Conservation (phyloP, 2,113 vertebrate species). For the Paracanthobrama guichenoti region DNA sequence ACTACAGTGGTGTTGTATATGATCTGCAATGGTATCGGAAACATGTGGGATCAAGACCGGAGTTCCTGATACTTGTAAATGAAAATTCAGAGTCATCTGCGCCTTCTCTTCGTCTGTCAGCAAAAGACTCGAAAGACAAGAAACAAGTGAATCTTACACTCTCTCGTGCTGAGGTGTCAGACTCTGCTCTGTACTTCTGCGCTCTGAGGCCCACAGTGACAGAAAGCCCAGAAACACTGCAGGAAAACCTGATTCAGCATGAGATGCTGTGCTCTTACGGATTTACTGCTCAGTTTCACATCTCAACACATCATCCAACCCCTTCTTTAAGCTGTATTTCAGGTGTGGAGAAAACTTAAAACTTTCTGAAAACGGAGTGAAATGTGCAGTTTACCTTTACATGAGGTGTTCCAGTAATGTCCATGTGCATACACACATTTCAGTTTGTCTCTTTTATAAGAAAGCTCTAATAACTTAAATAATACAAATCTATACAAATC, state of each 20-base stretch:
- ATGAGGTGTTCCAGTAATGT: background rate
- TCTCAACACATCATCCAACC: background rate
- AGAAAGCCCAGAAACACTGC: conserved; percentile 9
- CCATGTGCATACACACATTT: background rate
- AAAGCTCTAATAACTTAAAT: background rate
- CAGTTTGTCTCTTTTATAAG: background rate
- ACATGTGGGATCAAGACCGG: background rate
- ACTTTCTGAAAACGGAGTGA: background rate
- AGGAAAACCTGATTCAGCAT: background rate
- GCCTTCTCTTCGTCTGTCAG: background rate
- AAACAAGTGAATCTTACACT: conserved; percentile 36
- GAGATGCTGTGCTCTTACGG: no score
- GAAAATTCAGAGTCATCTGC: background rate
- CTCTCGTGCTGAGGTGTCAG: conserved; percentile 19
- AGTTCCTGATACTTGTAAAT: conserved; percentile 8
- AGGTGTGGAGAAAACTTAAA: no score
- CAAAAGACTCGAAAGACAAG: background rate
- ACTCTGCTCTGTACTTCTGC: conserved; percentile 47
- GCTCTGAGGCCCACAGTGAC: conserved; percentile 42
- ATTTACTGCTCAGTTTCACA: background rate
- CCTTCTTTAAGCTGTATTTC: background rate
- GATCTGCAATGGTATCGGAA: conserved; percentile 20
- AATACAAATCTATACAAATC: no score
- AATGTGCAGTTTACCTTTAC: background rate
- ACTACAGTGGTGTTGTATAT: background rate